Percentiles rank a stretch among this genome's conserved stretches.
These are phyloP conservation scores for Brachyhypopomus occidentalis DNA, from an alignment of 2,113 vertebrate species.

Conservation along the genomic window DNA sequence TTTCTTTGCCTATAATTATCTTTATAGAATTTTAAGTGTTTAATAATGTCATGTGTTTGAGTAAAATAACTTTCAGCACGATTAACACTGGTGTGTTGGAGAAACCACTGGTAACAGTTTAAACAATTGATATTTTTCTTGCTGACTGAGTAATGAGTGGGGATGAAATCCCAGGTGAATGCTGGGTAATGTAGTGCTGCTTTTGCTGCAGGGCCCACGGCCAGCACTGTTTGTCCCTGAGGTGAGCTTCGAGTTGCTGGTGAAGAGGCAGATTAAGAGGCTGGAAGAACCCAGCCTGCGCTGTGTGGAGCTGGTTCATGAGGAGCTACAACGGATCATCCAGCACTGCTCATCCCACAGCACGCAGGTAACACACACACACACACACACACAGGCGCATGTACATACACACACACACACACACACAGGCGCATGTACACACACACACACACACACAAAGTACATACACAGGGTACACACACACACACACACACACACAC, in stretches of 20 bases:
- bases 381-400: neutral
- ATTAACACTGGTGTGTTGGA: no score
- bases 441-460: neutral
- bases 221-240: conserved; percentile 81
- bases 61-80: no score
- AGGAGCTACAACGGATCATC: conserved; percentile 82
- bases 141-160: neutral
- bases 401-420: no score
- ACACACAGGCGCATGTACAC: neutral
- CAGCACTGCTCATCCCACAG: conserved; percentile 80
- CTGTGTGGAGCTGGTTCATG: conserved; percentile 81
- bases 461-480: no score
- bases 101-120: neutral
- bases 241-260: conserved; percentile 80
- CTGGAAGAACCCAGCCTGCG: conserved; percentile 80
- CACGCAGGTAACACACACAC: conserved; percentile 71
- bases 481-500: no score
- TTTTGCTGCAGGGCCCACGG: conserved; percentile 71
- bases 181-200: neutral
- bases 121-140: neutral
- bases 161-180: neutral
- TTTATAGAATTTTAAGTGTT: no score
- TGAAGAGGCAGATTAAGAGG: conserved; percentile 82
- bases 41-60: no score
- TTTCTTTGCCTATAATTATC: no score